Percentiles rank a stretch among this genome's conserved stretches.
Conservation (phyloP, 2,797 vertebrate species). For the Prionace glauca region DNA sequence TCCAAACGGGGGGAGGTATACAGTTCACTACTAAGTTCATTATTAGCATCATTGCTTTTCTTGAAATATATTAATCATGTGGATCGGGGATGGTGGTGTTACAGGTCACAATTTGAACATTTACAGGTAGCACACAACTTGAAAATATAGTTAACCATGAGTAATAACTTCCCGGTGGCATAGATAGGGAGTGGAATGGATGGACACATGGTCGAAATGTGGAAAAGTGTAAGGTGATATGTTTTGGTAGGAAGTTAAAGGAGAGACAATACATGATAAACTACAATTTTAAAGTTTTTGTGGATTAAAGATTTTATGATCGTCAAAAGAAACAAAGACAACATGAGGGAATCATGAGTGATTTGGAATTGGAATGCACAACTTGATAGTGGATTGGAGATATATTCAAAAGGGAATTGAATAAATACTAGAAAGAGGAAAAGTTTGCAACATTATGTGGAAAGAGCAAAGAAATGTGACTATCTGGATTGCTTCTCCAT, state of each 20-base stretch:
- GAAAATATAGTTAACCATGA: background rate
- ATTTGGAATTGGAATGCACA: too few relatives aligned
- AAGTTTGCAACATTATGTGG: background rate
- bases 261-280: too few relatives aligned
- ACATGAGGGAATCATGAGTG: too few relatives aligned
- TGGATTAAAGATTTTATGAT: too few relatives aligned
- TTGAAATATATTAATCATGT: background rate
- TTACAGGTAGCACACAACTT: background rate
- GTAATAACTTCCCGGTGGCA: background rate
- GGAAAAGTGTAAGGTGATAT: too few relatives aligned
- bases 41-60: background rate
- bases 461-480: background rate
- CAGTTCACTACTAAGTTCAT: background rate
- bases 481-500: background rate
- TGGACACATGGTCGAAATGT: too few relatives aligned
- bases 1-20: background rate
- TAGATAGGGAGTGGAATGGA: too few relatives aligned
- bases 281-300: too few relatives aligned
- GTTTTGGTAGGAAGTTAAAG: too few relatives aligned
- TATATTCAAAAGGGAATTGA: too few relatives aligned
- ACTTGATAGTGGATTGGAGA: too few relatives aligned
- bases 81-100: background rate
- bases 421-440: background rate
- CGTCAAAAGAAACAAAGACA: too few relatives aligned
- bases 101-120: background rate